Base-by-base conservation (phyloP, 2,113 vertebrate species). In the Psephotus haematonotus region DNA sequence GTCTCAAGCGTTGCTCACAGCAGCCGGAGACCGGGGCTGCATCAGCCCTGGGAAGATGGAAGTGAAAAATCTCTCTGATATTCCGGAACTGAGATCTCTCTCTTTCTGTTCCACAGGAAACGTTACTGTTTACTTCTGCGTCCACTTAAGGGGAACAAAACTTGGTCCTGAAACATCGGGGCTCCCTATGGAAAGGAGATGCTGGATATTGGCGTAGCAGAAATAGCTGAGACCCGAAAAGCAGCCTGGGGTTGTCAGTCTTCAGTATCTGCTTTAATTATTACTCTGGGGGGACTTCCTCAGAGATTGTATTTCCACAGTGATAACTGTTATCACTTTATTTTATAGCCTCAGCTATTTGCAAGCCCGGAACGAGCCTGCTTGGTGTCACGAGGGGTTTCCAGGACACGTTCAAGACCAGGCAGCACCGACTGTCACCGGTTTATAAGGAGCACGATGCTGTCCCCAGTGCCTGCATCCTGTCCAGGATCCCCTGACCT, bases 261-360 rank as follows among this genome's bases (percentile, higher is more conserved):
- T 55, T 91, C 49, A 10, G 50, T 59, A 46, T 50, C 92, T 44
- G 10, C 41, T 90, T 93, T 92, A 96, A 94, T 96, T 92, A 92
- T 88, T 82, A 50, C 60, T 47, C 93, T 46, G 19, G 50, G 39
- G 95, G 95, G 94, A 92, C 79, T 95, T 87, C 82, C 94, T 85
- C 50, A 14, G 83, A 57, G 69, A 37, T 81, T 50, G 7, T 81
- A 75, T 84, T 92, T 96, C 72, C 88, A 67, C 83, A 43, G 68
- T 4, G 83, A 74, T 93, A 93, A 94, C 60, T 2, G 72, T 86
- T 96, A 86, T 60, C 92, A 2, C 83, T 93, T 62, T 47, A 52
- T 86, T 95, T 86, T 70, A 64, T n/a, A 77, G 64, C 20, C 79
- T 23, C 1, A 0, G 41, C 80, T 35, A 2, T 60, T 83, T 63